These are phyloP conservation scores for Acanthococcus lagerstroemiae DNA, from an alignment of 2,888 invertebrate species.

Conservation along the genomic window DNA sequence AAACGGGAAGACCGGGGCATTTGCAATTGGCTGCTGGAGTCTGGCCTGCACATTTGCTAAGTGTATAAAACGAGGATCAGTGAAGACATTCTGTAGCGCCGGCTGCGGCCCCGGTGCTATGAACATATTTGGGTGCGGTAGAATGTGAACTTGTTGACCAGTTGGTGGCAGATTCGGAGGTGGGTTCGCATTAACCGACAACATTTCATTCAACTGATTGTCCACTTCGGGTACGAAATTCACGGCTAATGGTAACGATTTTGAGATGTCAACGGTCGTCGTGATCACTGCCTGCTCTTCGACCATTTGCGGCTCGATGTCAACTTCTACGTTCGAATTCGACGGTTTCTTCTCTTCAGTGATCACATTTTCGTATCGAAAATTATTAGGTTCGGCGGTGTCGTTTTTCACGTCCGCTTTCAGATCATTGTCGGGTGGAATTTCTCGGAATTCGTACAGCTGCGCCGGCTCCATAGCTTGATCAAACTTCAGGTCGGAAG, in stretches of 20 bases:
- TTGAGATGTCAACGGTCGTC: slow-evolving; percentile 17
- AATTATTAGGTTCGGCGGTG: neutral
- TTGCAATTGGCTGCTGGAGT: neutral
- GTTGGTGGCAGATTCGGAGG: neutral
- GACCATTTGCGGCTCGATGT: slow-evolving; percentile 22
- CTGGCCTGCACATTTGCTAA: neutral
- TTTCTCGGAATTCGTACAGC: slow-evolving; percentile 1
- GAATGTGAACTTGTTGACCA: neutral
- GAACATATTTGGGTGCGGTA: neutral
- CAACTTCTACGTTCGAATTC: neutral
- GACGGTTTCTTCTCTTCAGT: neutral
- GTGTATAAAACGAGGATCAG: neutral
- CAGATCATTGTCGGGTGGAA: neutral
- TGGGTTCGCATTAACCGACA: neutral
- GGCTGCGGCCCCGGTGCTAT: too few species aligned
- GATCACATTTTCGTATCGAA: neutral
- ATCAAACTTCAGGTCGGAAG: neutral
- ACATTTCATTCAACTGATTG: slow-evolving; percentile 4
- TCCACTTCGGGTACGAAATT: slow-evolving; percentile 13
- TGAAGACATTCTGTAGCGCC: too few species aligned
- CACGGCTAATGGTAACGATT: slow-evolving; percentile 16
- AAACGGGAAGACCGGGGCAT: neutral
- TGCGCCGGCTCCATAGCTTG: neutral
- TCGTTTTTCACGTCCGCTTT: neutral
- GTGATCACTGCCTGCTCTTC: slow-evolving; percentile 25